Evolutionary conservation across 2,797 vertebrate species (phyloP), one percentile per base, ranked within the genome.

Genomic region (Protosalanx chinensis): DNA sequence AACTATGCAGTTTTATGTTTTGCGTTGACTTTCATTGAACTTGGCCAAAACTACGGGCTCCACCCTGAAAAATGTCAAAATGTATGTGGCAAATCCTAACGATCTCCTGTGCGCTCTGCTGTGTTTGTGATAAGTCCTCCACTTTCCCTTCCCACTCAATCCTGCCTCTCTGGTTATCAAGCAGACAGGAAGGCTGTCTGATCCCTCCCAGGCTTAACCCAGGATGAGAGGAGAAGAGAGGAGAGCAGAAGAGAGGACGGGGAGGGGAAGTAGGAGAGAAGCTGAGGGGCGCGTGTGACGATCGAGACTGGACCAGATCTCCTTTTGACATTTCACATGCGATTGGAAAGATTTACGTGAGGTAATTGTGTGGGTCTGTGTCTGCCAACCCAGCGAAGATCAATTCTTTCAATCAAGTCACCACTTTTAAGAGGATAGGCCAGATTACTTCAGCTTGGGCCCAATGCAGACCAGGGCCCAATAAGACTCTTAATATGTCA

Each of bases 321-420:
- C 41, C 66, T 79, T 71, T 64, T 83, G 80, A 89, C 89, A 87
- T 91, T 88, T 92, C 84, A 88, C 86, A 88, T 76, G 78, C 88
- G 87, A 90, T 85, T 88, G 86, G 76, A 58, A 76, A 91, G 89
- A 91, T 92, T 92, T 92, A 91, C 72, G 80, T 88, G 86, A 87
- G 88, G 91, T 91, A 91, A 91, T 93, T 91, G 91, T 88, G 91
- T 87, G 77, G 77, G 74, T 64, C 84, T 82, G 74, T 85, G 89
- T 90, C 88, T 90, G 87, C 83, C 83, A 89, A 87, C 85, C 86
- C 74, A 66, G 82, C 79, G 77, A 85, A 87, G 89, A 93, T 93
- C 92, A 92, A 92, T 93, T 90, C 73, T 87, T 92, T 90, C 89
- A 90, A 91, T 92, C 91, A 91, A 92, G 91, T 91, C 41, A 46